Evolutionary conservation across 1,140 invertebrate species (phyloP), one percentile per base, ranked within the genome.

Genomic region (Drosophila trapezifrons): DNA sequence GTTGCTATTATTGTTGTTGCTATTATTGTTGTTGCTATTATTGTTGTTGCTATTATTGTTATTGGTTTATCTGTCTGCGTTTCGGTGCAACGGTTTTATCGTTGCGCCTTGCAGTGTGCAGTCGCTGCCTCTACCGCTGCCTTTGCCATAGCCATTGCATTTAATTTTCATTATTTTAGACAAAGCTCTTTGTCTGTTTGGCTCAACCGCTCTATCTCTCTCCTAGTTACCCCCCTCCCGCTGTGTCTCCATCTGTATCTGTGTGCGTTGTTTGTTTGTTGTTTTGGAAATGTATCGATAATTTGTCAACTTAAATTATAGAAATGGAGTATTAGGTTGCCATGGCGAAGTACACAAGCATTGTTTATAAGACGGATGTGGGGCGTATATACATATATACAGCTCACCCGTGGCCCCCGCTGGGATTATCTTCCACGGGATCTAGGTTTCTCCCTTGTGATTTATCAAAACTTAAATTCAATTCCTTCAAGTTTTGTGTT

Each of bases 291-390:
- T 76, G 65, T 73, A 80, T 80, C 73, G 78, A 80, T 80, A 81
- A 80, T 81, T 81, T 80, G 78, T 81, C 78, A 76, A 55, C 66
- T 60, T 81, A 54, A 76, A 66, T 76, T 72, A 80, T 76, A 76
- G 35, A 40, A 65, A 62, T 42, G 43, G 43, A 29, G 51, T 46
- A 71, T 70, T 63, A 65, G 42, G 76, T 71, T 63, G 38, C 55
- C 63, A 60, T 64, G 47, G 32, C 40, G 42, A 70, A 37, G 49
- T 32, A 52, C 43, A 52, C 22, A 55, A 70, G 37, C 27, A 45
- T 43, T 51, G 46, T 64, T 70, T 45, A 54, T 32, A 27, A 27
- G 22, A 46, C 18, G n/a, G 22, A 18, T 17, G 18, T 47, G 17
- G 10, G 12, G 3, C 9, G 13, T 22, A 27, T n/a, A n/a, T n/a